phyloP scores from a whole-genome alignment of 2,113 vertebrate species.

The Python bivittatus region DNA sequence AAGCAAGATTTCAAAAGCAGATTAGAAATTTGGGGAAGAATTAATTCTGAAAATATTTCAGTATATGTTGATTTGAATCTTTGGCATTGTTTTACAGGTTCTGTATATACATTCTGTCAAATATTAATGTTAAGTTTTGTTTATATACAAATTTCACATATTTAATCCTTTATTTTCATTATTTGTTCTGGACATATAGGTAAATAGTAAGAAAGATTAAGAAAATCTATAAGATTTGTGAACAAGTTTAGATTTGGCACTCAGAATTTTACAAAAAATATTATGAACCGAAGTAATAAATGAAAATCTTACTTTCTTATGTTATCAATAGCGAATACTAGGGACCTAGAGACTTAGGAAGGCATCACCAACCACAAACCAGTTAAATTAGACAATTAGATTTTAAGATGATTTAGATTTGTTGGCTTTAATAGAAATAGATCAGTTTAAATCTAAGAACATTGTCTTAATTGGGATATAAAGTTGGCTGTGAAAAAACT shows the following conservation, averaged over 20 bases:
- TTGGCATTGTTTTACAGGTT: slow-evolving; percentile 64
- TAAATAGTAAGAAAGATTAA: slow-evolving; percentile 58
- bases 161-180: slow-evolving; percentile 65
- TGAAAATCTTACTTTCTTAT: slow-evolving; percentile 32
- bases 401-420: not conserved
- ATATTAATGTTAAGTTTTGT: slow-evolving; percentile 50
- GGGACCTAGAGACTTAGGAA: not conserved
- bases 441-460: slow-evolving; percentile 18
- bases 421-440: slow-evolving; percentile 12
- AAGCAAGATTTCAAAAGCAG: slow-evolving; percentile 78
- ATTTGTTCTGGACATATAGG: slow-evolving; percentile 48
- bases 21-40: slow-evolving; percentile 68
- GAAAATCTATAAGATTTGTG: slow-evolving; percentile 59
- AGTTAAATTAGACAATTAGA: not conserved
- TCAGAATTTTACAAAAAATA: slow-evolving; percentile 31
- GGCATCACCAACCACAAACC: not conserved
- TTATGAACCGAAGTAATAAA: slow-evolving; percentile 56
- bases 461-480: slow-evolving; percentile 26
- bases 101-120: slow-evolving; percentile 27
- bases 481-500: slow-evolving; percentile 48
- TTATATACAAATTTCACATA: slow-evolving; percentile 47
- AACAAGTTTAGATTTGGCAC: slow-evolving; percentile 45
- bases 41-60: slow-evolving; percentile 71
- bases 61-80: slow-evolving; percentile 65
- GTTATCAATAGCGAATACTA: not conserved